Base-by-base conservation (phyloP, 2,797 vertebrate species). In the Microctenopoma lineatum region DNA sequence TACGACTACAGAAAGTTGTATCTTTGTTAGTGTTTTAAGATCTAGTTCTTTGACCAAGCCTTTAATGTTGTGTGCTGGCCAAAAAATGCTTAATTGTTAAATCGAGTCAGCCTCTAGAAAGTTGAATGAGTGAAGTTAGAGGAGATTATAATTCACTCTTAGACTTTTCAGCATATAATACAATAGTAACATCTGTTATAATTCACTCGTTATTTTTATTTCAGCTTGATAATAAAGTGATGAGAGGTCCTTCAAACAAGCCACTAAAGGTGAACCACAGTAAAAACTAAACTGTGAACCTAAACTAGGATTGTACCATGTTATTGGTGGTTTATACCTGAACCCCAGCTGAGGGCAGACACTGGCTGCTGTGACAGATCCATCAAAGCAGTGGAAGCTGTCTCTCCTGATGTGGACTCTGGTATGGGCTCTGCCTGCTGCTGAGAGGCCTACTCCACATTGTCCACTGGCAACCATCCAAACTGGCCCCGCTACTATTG, bases 301-400 rank as follows among this genome's bases (percentile, higher is more conserved):
- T 68, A 56, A 53, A 42, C 67, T 48, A 59, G 47, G 36, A 62
- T 59, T 73, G 71, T 44, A 70, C 64, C 60, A 39, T 61, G 71
- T 77, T 84, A 77, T 73, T 82, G 76, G 73, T 83, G 88, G 84
- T 84, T 88, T 87, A 90, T 83, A 85, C 80, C 84, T 92, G 85
- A 89, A 85, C 88, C 80, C 92, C 88, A 79, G 77, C 90, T 90
- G 91, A 90, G 90, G 84, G 85, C 84, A 90, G 84, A 85, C 87
- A 70, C 85, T 42, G 84, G 83, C 91, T 85, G 87, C 90, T 87
- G 90, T 91, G 92, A 91, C 92, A 90, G 90, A 94, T 93, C 92
- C 92, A 91, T 94, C 92, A 93, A 93, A 92, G 90, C 90, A 86
- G 88, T 81, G 41, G 88, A 86, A 77, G 86, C 87, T 89, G 92